Evolutionary conservation across 2,113 vertebrate species (phyloP).

Genomic region (Colistium nudipinnis): DNA sequence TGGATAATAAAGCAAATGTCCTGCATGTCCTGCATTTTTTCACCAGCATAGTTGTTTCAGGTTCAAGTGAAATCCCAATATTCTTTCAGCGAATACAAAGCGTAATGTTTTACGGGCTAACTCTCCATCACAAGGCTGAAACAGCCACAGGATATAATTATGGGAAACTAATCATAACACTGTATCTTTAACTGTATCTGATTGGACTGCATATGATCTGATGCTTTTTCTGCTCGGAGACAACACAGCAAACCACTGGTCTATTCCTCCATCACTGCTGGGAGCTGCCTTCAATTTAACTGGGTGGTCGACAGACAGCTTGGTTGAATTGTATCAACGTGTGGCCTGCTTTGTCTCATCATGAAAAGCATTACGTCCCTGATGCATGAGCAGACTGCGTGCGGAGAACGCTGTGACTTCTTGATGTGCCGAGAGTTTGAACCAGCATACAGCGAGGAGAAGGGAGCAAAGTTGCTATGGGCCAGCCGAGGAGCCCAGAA

Average conservation of each 20-base stretch:
- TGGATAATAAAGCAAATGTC: not conserved
- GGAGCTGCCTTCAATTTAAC: no score
- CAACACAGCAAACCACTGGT: no score
- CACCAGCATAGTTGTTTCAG: not conserved
- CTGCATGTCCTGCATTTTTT: not conserved
- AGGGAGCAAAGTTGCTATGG: not conserved
- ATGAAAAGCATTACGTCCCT: slow-evolving; percentile 24
- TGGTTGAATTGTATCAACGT: no score
- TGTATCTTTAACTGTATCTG: not conserved
- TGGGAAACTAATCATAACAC: not conserved
- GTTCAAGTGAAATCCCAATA: not conserved
- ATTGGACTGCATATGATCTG: slow-evolving; percentile 6
- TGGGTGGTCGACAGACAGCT: no score
- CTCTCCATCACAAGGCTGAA: not conserved
- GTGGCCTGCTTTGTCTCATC: slow-evolving; percentile 30
- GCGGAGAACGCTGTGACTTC: not conserved
- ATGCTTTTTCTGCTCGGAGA: no score
- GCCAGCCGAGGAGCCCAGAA: slow-evolving; percentile 8
- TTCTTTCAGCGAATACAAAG: no score
- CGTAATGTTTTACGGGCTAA: not conserved
- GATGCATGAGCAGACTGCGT: slow-evolving; percentile 12
- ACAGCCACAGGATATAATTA: not conserved
- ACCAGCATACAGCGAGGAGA: not conserved
- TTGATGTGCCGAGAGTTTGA: slow-evolving; percentile 23
- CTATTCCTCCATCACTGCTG: no score